Percentiles rank a stretch among this genome's conserved stretches.
phyloP scores from a whole-genome alignment of 2,888 invertebrate genomes.

The Unio pictorum region DNA sequence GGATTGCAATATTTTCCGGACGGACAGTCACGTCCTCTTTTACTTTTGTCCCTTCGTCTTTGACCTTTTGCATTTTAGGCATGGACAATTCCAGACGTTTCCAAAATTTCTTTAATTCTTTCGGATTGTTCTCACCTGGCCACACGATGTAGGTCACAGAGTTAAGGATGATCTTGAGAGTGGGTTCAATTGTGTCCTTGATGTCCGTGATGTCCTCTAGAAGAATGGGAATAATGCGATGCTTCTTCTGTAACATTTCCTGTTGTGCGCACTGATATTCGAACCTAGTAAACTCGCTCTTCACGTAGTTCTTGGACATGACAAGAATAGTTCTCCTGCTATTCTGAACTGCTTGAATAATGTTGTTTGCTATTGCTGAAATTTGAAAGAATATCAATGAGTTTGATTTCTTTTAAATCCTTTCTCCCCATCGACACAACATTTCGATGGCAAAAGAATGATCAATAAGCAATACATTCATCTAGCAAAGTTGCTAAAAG shows the following conservation, averaged over 20 bases:
- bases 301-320: slow-evolving; percentile 43
- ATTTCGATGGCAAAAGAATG: too few species aligned
- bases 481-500: too few species aligned
- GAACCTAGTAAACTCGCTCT: slow-evolving; percentile 51
- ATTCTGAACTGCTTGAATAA: slow-evolving; percentile 47
- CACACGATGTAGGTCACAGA: slow-evolving; percentile 39
- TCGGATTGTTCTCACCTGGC: slow-evolving; percentile 18
- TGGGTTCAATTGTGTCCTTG: slow-evolving; percentile 38
- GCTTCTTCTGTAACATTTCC: slow-evolving; percentile 54
- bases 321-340: slow-evolving; percentile 50
- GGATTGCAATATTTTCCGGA: too few species aligned
- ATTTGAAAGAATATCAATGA: not conserved
- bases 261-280: slow-evolving; percentile 58
- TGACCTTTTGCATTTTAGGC: slow-evolving; percentile 27
- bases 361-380: slow-evolving; percentile 56
- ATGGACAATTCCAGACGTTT: slow-evolving; percentile 25
- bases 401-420: too few species aligned
- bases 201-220: slow-evolving; percentile 39
- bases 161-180: slow-evolving; percentile 41
- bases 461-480: too few species aligned
- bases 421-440: too few species aligned
- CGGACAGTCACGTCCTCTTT: too few species aligned
- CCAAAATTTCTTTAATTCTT: slow-evolving; percentile 29
- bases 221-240: slow-evolving; percentile 54
- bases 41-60: not conserved